Evolutionary conservation across 2,888 invertebrate genomes (phyloP), one percentile per base, ranked within the genome.

Genomic region (Euclidia mi): DNA sequence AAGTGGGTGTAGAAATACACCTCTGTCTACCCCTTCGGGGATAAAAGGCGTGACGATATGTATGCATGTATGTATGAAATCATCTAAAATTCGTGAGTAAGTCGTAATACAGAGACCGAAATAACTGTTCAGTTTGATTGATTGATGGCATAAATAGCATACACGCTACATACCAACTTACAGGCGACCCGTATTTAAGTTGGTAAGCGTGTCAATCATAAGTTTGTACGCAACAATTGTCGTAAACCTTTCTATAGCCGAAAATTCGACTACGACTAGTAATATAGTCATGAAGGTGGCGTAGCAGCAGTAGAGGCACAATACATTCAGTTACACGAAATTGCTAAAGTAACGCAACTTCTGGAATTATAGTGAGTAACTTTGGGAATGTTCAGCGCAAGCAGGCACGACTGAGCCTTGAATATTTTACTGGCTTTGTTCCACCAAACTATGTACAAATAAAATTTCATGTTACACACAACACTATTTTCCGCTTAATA

Each of bases 151-250:
- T 31, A 25, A 14, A 28, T 20, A 11, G 31, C 28, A 17, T 14
- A 29, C 31, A 46, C 20, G 11, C n/a, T 1, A 34, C 31, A 44
- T 35, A 28, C 53, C 35, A 40, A 28, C 14, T 17, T 34, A 31
- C 40, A 15, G 41, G 74, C 79, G 81, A 76, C 72, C 71, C 48
- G 65, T 52, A 69, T 69, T 62, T 56, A 41, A 10, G 47, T 65
- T 18, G 69, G 61, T 57, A 72, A 72, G 71, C 78, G 65, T 81
- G 78, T 80, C 82, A 77, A 75, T 85, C 79, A 81, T 56, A 68
- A 67, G 56, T 78, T 80, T 66, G 66, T 71, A 55, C 65, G 55
- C 64, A 50, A 49, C 53, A 70, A 70, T 70, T 41, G 31, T 37
- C 37, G 25, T 43, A 41, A 51, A 48, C 44, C 32, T 47, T 31